phyloP scores from a whole-genome alignment of 1,140 invertebrate genomes.

The Uloborus diversus region DNA sequence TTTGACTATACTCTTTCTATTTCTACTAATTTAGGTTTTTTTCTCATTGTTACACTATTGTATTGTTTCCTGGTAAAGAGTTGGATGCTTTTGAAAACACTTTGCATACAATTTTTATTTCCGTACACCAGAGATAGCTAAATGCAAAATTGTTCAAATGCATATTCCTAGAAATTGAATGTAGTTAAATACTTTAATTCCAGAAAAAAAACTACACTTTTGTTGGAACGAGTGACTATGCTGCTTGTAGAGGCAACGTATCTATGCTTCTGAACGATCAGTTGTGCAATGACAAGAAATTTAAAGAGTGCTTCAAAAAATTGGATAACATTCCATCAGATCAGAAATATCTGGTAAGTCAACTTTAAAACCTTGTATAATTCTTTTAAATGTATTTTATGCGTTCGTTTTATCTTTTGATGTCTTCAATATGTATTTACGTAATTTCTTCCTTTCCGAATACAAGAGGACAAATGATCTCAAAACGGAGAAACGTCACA shows the following conservation, averaged over 20 bases:
- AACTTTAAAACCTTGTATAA: not conserved
- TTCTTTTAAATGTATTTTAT: not conserved
- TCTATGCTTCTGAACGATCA: not conserved
- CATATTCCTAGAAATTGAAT: not conserved
- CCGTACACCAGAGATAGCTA: no score
- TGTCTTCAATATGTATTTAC: no score
- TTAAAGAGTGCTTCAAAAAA: conserved; percentile 41
- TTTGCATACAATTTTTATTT: no score
- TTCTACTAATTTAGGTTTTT: no score
- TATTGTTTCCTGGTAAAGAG: no score
- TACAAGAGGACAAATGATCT: no score
- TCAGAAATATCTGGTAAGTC: conserved; percentile 36
- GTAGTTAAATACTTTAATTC: not conserved
- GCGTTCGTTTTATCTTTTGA: no score
- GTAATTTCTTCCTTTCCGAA: not conserved
- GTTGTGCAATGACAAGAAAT: not conserved
- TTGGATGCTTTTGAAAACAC: no score
- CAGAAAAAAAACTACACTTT: conserved; percentile 25
- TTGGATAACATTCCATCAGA: conserved; percentile 9
- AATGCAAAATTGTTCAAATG: no score
- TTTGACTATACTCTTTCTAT: no score
- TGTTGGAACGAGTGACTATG: not conserved
- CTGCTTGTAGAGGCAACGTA: not conserved
- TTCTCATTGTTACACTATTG: no score
- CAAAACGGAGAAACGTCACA: no score